Base-by-base conservation (phyloP, 2,888 invertebrate genomes). In the Autographa pulchrina region DNA sequence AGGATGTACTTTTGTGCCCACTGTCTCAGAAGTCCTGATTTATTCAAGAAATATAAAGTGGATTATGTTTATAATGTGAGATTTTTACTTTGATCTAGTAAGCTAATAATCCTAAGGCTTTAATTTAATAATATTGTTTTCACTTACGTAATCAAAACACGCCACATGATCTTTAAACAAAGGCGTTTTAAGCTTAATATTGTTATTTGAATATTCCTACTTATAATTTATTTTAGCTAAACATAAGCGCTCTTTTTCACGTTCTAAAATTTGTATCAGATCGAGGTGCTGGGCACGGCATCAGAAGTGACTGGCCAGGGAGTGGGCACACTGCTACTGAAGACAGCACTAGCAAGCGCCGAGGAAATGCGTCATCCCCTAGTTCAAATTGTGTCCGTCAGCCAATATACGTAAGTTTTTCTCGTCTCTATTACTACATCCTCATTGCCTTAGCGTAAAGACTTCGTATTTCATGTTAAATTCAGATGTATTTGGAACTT, bases 1-100 rank as follows among this genome's bases (percentile, higher is more conserved):
- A 85, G 96, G 31, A 93, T 96, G 87, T 94, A 96, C 81, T 96
- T 97, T 87, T 88, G 86, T 52, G 96, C 96, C 0, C 96, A 96
- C 76, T 90, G 96, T 67, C 88, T 95, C 71, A 89, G 92, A 76
- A 91, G 89, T 4, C 94, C 96, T 0, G 89, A 96, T 62, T 77
- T 96, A 4, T 96, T 95, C 85, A 82, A 90, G 31, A 95, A 93
- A 75, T 96, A 91, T 61, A 80, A 93, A 0, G 91, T 92, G 0
- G 86, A 91, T 11, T 96, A 93, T 81, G 90, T 96, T 65, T 96
- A 96, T 85, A 96, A 96, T 80, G 96, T 96, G 65, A 89, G 90
- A 85, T n/a, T 25, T 32, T 64, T 18, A 5, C 35, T 35, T 35
- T 8, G 11, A 38, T 11, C 38, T 38, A 8, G 11, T 11, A 38